Base-by-base conservation (phyloP, 2,888 invertebrate genomes). In the Actias luna region DNA sequence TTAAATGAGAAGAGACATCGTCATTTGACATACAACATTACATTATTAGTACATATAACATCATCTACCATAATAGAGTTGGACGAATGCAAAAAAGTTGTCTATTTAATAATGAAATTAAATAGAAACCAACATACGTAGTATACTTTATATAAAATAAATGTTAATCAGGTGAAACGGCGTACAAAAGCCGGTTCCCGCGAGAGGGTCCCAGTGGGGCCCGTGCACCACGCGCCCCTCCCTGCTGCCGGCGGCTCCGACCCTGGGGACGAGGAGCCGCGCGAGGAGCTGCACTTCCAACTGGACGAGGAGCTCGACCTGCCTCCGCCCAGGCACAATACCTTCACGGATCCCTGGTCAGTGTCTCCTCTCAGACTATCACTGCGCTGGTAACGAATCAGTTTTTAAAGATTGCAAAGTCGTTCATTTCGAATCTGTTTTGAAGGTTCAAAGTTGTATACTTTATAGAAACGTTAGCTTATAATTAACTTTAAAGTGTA, bases 291-390 rank as follows among this genome's bases (percentile, higher is more conserved):
- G 0, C 85, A 91, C 58, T 98, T 98, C 87, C 98, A 98, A 87
- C 91, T 99, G 68, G 97, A 98, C 58, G 98, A 98, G 88, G 98
- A 98, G 87, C 91, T 99, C 68, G 97, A 98, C 65, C 92, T 96
- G 69, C 96, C 96, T 1, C 95, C 95, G 64, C 97, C 97, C 22
- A 93, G 97, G 66, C 95, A 95, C 60, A 98, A 98, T 88, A 96
- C 95, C 69, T 96, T 98, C 92, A 95, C 97, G 69, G 90, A 91
- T 80, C 86, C 87, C 1, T 96, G 95, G 96, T 95, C 78, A 86
- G 89, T 79, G 25, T 22, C 58, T 7, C n/a, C n/a, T n/a, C n/a
- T n/a, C n/a, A n/a, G n/a, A n/a, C 25, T n/a, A 22, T 29, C 22
- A 58, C 33, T 33, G 5, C 8, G 5, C 33, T 8, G 33, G 33